phyloP scores from a whole-genome alignment of 2,888 invertebrate genomes.

The Tinea semifulvella region DNA sequence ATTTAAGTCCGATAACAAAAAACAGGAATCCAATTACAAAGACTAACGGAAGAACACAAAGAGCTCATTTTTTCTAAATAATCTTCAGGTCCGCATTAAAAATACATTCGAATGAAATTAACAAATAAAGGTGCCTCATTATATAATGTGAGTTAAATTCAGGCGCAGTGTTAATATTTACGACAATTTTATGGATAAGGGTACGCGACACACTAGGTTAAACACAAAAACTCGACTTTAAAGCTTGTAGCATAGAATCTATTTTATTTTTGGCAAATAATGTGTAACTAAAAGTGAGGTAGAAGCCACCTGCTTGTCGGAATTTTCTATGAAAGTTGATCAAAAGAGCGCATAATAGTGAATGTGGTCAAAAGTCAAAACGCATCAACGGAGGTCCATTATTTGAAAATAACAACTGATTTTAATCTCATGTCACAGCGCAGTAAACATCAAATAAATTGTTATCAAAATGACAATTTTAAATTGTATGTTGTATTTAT shows the following conservation, averaged over 20 bases:
- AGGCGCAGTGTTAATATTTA: conserved; percentile 11
- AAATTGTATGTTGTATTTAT: neutral
- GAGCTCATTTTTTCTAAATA: neutral
- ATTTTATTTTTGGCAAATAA: neutral
- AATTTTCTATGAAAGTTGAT: neutral
- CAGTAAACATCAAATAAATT: neutral
- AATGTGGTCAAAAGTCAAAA: neutral
- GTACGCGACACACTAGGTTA: neutral
- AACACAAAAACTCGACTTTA: neutral
- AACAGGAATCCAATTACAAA: conserved; percentile 1
- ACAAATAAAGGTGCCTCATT: conserved; percentile 25
- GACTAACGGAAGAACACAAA: neutral
- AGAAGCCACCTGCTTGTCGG: conserved; percentile 14
- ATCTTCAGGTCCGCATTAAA: conserved; percentile 36
- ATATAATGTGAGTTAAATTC: conserved; percentile 3
- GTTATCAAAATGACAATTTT: too few species aligned
- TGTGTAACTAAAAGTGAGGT: neutral
- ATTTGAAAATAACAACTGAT: neutral
- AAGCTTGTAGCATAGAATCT: neutral
- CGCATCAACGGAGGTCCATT: neutral
- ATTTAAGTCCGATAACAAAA: neutral
- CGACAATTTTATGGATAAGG: conserved; percentile 1
- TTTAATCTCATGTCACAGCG: conserved; percentile 4
- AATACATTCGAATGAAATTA: conserved; percentile 45
- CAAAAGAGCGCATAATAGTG: neutral